phyloP scores from a whole-genome alignment of 2,113 vertebrate genomes.

The Leptocoma aspasia region DNA sequence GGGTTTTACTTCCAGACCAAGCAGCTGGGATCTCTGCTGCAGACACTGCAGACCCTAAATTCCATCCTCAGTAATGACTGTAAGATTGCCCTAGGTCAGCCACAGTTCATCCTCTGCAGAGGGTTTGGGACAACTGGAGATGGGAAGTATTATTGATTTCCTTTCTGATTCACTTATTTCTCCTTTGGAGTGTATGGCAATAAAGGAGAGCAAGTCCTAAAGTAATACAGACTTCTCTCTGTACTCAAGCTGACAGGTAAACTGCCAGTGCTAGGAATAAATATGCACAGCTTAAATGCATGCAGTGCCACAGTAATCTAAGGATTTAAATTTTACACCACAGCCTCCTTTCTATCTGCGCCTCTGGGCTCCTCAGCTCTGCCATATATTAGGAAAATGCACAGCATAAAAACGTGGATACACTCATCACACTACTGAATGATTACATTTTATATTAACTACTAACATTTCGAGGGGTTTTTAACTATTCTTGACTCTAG shows the following conservation, averaged over 20 bases:
- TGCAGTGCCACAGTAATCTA: not conserved
- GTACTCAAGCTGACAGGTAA: not conserved
- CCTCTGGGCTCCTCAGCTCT: not conserved
- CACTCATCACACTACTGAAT: not conserved
- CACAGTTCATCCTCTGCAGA: not conserved
- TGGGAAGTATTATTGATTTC: not conserved
- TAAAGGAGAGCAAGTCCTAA: not conserved
- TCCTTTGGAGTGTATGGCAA: not conserved
- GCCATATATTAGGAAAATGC: not conserved
- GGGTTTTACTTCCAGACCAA: not conserved
- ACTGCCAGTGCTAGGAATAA: not conserved
- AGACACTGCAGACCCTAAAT: not conserved
- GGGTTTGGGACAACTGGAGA: not conserved
- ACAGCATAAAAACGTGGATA: not conserved
- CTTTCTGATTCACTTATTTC: not conserved
- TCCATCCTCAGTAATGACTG: not conserved
- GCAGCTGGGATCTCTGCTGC: not conserved
- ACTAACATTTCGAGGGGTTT: not conserved
- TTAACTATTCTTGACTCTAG: not conserved
- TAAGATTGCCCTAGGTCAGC: not conserved
- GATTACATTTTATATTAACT: not conserved
- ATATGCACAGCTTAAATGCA: not conserved
- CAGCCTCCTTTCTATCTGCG: not conserved
- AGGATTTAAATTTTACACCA: not conserved
- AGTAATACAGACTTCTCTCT: not conserved